phyloP scores from a whole-genome alignment of 2,113 vertebrate genomes.

The Zingel zingel region DNA sequence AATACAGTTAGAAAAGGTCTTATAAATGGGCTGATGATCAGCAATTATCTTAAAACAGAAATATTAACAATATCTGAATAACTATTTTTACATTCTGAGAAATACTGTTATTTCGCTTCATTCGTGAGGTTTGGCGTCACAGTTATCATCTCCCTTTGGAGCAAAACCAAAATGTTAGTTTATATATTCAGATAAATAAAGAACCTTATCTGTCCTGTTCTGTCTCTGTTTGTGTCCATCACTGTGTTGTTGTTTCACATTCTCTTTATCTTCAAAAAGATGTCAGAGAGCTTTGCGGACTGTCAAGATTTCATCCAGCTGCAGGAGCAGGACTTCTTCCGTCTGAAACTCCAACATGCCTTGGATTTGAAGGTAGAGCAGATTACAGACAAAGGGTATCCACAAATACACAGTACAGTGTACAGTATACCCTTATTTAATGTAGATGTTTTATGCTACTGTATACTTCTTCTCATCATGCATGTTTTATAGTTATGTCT shows the following conservation, averaged over 20 bases:
- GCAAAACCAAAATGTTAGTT: background rate
- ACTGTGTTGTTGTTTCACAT: background rate
- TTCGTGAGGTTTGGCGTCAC: background rate
- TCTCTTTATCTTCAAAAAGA: conserved; percentile 74
- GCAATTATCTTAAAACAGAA: background rate
- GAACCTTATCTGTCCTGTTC: background rate
- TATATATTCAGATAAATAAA: background rate
- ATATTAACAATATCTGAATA: no score
- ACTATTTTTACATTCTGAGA: background rate
- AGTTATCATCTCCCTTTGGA: background rate
- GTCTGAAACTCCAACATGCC: conserved; percentile 87
- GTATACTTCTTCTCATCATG: background rate
- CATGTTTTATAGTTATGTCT: conserved; percentile 2
- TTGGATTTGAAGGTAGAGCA: conserved; percentile 86
- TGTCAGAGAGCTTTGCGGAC: conserved; percentile 88
- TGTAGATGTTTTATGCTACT: background rate
- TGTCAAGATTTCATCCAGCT: conserved; percentile 89
- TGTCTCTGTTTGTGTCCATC: conserved; percentile 6
- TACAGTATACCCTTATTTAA: background rate
- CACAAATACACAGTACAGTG: background rate
- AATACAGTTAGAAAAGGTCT: background rate
- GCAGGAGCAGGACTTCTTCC: conserved; percentile 87
- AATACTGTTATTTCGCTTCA: no score
- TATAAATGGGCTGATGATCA: background rate
- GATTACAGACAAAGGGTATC: background rate